Conservation (phyloP, 53 echinoderm and acorn worm genomes). For the Luidia sarsii region DNA sequence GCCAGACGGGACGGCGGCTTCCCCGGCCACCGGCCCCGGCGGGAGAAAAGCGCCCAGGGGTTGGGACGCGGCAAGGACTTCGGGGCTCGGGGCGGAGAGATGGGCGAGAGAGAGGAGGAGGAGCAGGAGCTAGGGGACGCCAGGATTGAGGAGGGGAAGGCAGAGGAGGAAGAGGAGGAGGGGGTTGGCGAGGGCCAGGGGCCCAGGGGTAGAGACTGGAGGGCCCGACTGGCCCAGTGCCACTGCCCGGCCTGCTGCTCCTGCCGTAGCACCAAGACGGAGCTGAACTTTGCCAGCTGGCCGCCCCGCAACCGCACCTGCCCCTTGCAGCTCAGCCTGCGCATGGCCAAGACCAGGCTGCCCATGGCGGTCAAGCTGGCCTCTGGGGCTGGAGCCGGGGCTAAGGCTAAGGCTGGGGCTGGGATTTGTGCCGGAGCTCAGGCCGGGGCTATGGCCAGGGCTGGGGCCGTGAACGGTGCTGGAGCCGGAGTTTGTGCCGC, state of each 20-base stretch:
- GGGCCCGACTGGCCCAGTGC: slow-evolving; percentile 44
- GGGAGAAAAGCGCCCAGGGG: slow-evolving; percentile 55
- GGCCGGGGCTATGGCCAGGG: too few species aligned
- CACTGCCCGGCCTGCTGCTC: slow-evolving; percentile 98
- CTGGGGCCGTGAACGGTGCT: too few species aligned
- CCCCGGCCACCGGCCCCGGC: slow-evolving; percentile 34
- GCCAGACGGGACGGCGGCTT: slow-evolving; percentile 5
- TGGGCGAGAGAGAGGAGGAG: slow-evolving; percentile 48
- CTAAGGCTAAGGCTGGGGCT: too few species aligned
- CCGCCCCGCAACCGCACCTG: slow-evolving; percentile 85
- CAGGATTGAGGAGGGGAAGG: slow-evolving; percentile 4
- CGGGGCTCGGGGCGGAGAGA: not conserved
- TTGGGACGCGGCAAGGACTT: slow-evolving; percentile 35
- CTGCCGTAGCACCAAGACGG: slow-evolving; percentile 74
- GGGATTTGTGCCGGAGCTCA: not conserved
- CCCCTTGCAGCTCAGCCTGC: slow-evolving; percentile 76
- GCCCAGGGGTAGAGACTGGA: not conserved
- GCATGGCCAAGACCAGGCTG: slow-evolving; percentile 59
- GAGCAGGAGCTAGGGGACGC: not conserved
- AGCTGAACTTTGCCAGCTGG: slow-evolving; percentile 85
- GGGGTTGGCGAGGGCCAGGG: not conserved
- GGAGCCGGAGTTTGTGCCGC: too few species aligned
- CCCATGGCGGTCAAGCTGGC: slow-evolving; percentile 63
- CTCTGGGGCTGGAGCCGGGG: slow-evolving; percentile 28
- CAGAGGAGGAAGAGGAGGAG: not conserved